Conservation (phyloP, 2,797 vertebrate species). For the Notolabrus celidotus region DNA sequence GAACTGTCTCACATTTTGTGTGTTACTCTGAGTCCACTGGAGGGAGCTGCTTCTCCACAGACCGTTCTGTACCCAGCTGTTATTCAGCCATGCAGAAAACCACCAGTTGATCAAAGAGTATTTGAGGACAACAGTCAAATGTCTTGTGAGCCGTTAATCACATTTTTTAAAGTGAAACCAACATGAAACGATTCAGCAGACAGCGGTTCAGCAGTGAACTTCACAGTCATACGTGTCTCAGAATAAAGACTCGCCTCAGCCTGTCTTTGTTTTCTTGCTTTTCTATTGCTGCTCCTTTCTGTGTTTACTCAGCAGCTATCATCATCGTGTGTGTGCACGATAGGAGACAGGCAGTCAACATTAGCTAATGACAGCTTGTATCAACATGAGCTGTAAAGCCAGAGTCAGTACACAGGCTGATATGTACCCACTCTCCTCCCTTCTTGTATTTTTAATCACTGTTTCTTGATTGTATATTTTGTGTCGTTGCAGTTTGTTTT, state of each 20-base stretch:
- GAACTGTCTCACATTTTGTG: neutral
- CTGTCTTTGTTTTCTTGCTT: conserved; percentile 39
- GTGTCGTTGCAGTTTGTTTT: conserved; percentile 39
- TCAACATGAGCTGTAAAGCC: conserved; percentile 73
- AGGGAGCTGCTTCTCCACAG: conserved; percentile 52
- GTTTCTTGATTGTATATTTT: conserved; percentile 33
- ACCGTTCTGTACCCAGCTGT: neutral
- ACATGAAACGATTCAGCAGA: neutral
- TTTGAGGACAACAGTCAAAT: neutral
- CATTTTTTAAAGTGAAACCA: conserved; percentile 11
- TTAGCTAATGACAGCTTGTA: conserved; percentile 68
- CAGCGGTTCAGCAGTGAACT: conserved; percentile 21
- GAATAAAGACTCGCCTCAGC: conserved; percentile 36
- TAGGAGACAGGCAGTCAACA: conserved; percentile 74
- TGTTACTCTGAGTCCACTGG: conserved; percentile 51
- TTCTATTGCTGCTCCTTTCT: conserved; percentile 32
- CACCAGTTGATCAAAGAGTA: conserved; percentile 26
- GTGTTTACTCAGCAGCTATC: conserved; percentile 72
- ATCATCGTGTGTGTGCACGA: conserved; percentile 50
- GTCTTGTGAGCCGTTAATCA: neutral
- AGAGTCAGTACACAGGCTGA: conserved; percentile 40
- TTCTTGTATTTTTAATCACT: conserved; percentile 54
- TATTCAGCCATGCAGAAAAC: conserved; percentile 27
- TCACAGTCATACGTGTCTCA: conserved; percentile 17
- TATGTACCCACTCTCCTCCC: conserved; percentile 34